Base-by-base conservation (phyloP, 1,140 invertebrate genomes). In the Listronotus oregonensis region DNA sequence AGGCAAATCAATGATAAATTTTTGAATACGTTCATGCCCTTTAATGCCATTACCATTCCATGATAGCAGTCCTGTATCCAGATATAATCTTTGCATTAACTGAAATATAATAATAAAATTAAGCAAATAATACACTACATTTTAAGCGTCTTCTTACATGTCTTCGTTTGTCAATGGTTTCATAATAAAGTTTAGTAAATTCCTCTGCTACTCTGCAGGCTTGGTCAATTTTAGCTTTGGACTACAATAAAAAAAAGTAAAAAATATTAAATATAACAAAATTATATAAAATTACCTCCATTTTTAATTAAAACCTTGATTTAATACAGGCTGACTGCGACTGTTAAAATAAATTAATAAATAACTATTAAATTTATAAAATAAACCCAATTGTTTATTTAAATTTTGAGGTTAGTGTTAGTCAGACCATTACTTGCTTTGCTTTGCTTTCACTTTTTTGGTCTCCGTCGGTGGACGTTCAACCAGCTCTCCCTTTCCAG, bases 11-110 rank as follows among this genome's bases (percentile, higher is more conserved):
- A 88, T 84, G 69, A 89, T 85, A 77, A 91, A 93, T 72, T 91
- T 90, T 72, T 91, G 86, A 59, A 95, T 93, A 46, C 83, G 85
- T 50, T 90, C 87, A n/a, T n/a, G n/a, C n/a, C 90, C 90, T 64
- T 79, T 85, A n/a, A n/a, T n/a, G n/a, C n/a, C n/a, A 81, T 93
- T 93, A 34, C 93, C 93, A 83, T 95, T 94, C 92, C 92, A 96
- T 27, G 92, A 87, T 47, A 94, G 79, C 18, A 87, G 80, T n/a
- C 87, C 92, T 27, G 85, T 86, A 46, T 94, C 90, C 68, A 93
- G 76, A 71, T 95, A 96, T 17, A 95, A 78, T 71, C 88, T 88
- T 0, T 85, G 84, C 68, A 94, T 86, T 69, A 87, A 75, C 89
- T 91, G 72, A 82, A 82, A 52, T 7, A 2, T n/a, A 50, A 10